Conservation (phyloP, 2,888 invertebrate species). For the Sinotaia quadrata region DNA sequence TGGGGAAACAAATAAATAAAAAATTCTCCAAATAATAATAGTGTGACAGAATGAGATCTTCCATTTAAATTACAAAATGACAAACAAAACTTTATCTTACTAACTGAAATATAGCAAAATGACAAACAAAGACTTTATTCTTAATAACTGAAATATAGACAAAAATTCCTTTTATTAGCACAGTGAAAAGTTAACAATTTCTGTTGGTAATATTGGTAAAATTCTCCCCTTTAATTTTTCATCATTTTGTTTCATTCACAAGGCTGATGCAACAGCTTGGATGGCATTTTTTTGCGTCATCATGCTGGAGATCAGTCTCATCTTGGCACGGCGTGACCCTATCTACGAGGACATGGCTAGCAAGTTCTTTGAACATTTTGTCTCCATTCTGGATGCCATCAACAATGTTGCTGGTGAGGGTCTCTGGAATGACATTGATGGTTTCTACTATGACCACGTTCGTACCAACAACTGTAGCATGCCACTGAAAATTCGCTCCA, state of each 20-base stretch:
- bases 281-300: conserved; percentile 71
- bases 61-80: no score
- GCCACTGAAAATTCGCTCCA: conserved; percentile 63
- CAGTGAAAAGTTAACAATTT: no score
- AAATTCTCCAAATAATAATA: no score
- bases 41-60: no score
- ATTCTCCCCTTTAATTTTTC: no score
- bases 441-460: conserved; percentile 71
- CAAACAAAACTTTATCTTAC: no score
- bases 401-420: conserved; percentile 64
- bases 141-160: no score
- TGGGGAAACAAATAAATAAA: no score
- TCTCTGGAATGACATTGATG: conserved; percentile 70
- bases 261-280: conserved; percentile 73
- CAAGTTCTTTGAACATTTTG: conserved; percentile 72
- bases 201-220: no score
- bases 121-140: no score
- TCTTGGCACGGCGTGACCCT: conserved; percentile 64
- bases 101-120: no score
- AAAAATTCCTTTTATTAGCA: background rate
- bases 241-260: conserved; percentile 12
- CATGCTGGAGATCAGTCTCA: conserved; percentile 71
- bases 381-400: conserved; percentile 70
- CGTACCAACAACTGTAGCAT: conserved; percentile 45
- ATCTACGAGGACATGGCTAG: conserved; percentile 71